A percentile compares a stretch with the other conserved stretches of the same genome.
Evolutionary conservation across 1,140 invertebrate genomes (phyloP).

Genomic region (Brachionus rotundiformis): DNA sequence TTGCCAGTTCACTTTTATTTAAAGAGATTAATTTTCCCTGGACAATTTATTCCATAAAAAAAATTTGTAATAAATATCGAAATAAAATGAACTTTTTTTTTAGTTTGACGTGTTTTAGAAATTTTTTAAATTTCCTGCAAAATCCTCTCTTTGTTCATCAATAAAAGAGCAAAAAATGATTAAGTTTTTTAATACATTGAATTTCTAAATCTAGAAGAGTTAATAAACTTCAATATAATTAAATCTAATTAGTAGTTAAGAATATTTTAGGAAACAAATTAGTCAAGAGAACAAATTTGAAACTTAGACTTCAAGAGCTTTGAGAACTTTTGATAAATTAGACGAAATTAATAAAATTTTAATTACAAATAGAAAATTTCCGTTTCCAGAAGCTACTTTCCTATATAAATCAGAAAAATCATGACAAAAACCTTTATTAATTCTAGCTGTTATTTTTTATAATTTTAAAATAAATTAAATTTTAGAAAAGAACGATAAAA

Average conservation of each 20-base stretch:
- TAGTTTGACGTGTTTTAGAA: neutral
- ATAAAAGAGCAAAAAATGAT: no score
- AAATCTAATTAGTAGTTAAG: constrained; percentile 34
- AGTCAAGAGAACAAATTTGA: neutral
- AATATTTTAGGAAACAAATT: neutral
- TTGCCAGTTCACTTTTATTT: no score
- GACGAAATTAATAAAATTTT: neutral
- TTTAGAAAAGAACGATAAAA: neutral
- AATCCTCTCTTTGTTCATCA: no score
- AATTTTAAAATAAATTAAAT: no score
- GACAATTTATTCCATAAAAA: no score
- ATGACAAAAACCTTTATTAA: neutral
- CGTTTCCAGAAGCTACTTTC: neutral
- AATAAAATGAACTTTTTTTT: no score
- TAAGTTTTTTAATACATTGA: neutral
- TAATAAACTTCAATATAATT: neutral
- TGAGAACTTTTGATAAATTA: neutral
- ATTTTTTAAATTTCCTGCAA: neutral
- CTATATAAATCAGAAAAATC: neutral
- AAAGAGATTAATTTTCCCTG: no score
- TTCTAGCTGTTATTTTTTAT: constrained; percentile 1
- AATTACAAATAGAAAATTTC: neutral
- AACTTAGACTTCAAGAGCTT: neutral
- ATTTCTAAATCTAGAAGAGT: neutral
- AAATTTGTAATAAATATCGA: no score